Evolutionary conservation across 2,113 vertebrate species (phyloP).

Genomic region (Dolichallabes microphthalmus): DNA sequence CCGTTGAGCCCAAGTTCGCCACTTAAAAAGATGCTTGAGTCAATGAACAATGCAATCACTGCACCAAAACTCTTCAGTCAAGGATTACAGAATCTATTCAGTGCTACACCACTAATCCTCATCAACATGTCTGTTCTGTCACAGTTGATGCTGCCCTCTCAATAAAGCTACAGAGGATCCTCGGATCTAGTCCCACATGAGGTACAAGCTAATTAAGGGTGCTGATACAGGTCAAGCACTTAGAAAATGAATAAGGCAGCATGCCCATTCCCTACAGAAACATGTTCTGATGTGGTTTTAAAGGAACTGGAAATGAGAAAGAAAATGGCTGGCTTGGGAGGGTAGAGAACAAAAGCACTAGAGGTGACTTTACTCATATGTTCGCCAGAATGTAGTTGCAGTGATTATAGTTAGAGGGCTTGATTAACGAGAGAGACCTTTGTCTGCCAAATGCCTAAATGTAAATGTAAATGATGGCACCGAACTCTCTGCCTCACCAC

Average conservation of each 20-base stretch:
- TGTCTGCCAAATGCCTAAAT: too few relatives aligned
- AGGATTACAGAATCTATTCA: conserved; percentile 37
- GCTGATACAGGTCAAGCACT: conserved; percentile 36
- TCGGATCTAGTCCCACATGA: not conserved
- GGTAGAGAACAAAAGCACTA: not conserved
- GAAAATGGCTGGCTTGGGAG: not conserved
- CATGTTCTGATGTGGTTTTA: not conserved
- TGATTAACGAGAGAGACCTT: not conserved
- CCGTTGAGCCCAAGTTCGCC: not conserved
- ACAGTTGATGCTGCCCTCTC: conserved; percentile 12
- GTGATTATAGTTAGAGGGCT: conserved; percentile 13
- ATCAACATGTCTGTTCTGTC: not conserved
- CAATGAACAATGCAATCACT: not conserved
- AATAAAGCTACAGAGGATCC: not conserved
- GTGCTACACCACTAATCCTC: conserved; percentile 38
- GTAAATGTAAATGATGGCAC: not conserved
- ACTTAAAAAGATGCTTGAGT: conserved; percentile 22
- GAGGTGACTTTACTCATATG: not conserved
- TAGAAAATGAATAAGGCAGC: not conserved
- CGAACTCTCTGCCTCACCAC: not conserved
- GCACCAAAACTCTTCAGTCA: conserved; percentile 21
- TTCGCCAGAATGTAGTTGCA: not conserved
- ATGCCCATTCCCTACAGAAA: conserved; percentile 15
- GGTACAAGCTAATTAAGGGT: conserved; percentile 36
- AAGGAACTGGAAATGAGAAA: not conserved